These are phyloP conservation scores for Zosterops borbonicus DNA, from an alignment of 2,113 vertebrate species.

Conservation along the genomic window DNA sequence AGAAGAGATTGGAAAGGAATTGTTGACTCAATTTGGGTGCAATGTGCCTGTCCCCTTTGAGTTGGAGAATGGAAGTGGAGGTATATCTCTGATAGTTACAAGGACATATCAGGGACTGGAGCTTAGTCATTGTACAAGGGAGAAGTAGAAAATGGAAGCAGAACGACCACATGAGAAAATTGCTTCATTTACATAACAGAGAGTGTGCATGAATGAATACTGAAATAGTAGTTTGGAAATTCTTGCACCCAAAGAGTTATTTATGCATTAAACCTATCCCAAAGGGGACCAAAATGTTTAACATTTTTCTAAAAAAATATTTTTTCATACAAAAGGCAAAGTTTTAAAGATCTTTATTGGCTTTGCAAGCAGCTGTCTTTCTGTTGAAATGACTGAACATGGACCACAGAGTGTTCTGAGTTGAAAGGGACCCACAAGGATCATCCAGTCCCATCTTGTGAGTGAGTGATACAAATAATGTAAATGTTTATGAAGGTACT, in stretches of 20 bases:
- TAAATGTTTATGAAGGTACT: neutral
- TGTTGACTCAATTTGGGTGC: neutral
- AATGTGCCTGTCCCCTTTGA: neutral
- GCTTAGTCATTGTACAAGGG: neutral
- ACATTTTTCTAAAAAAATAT: neutral
- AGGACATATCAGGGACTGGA: neutral
- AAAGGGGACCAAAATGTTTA: neutral
- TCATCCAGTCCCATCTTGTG: neutral
- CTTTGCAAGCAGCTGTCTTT: neutral
- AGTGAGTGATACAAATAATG: neutral
- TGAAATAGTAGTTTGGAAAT: neutral
- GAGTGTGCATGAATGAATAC: neutral
- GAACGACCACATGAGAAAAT: neutral
- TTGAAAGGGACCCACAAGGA: neutral
- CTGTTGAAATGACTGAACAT: neutral
- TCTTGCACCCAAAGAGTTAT: neutral
- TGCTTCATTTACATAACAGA: neutral
- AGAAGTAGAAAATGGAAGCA: neutral
- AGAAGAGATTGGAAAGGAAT: neutral
- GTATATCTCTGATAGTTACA: rapidly evolving
- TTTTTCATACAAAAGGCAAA: neutral
- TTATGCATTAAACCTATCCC: neutral
- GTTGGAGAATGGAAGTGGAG: neutral
- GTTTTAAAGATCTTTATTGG: neutral
- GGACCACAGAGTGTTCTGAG: neutral